Percentiles rank a stretch among this genome's conserved stretches.
Evolutionary conservation across 1,140 invertebrate genomes (phyloP).

Genomic region (Ceratitis capitata): DNA sequence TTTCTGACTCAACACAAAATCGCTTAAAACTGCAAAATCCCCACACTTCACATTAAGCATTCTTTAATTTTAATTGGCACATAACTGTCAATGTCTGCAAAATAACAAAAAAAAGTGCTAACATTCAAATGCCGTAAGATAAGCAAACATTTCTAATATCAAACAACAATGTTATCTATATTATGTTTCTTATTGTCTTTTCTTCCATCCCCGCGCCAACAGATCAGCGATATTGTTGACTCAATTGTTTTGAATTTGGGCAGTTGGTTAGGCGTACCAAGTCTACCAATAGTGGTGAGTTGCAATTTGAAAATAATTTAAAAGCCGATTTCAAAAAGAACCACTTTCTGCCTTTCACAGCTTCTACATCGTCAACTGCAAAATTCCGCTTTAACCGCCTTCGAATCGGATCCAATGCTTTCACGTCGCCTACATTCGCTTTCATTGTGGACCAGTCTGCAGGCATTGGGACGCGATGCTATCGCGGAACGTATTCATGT

Average conservation of each 20-base stretch:
- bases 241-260: conserved; percentile 89
- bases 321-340: conserved; percentile 43
- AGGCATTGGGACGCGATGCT: conserved; percentile 79
- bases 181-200: no score
- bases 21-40: background rate
- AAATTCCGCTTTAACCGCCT: conserved; percentile 76
- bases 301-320: conserved; percentile 60
- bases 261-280: conserved; percentile 90
- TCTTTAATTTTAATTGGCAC: background rate
- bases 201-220: background rate
- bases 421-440: conserved; percentile 78
- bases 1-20: background rate
- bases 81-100: background rate
- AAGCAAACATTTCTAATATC: background rate
- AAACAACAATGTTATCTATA: conserved; percentile 37
- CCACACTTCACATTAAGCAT: background rate
- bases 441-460: conserved; percentile 84
- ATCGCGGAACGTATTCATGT: conserved; percentile 77
- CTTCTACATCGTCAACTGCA: conserved; percentile 68
- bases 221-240: conserved; percentile 71
- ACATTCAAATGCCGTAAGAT: background rate
- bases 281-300: conserved; percentile 87
- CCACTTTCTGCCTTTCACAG: conserved; percentile 14
- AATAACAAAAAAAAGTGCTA: background rate
- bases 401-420: conserved; percentile 73